Conservation (phyloP, 2,888 invertebrate genomes). For the Ophraella communa region DNA sequence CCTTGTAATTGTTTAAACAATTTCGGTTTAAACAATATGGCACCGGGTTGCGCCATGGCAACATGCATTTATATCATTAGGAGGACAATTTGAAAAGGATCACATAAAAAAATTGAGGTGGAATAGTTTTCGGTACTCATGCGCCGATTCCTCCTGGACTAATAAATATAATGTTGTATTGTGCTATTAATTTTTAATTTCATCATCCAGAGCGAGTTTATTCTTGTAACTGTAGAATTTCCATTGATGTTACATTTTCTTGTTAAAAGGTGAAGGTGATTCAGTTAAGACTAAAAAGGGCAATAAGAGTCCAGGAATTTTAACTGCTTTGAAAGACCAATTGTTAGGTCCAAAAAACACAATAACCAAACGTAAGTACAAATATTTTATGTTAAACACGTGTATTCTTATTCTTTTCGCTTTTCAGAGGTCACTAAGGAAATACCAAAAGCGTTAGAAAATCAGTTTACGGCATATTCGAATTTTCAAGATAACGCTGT, state of each 20-base stretch:
- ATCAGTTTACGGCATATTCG: neutral
- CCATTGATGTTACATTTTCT: neutral
- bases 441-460: neutral
- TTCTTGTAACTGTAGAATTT: too few relatives aligned
- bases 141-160: too few relatives aligned
- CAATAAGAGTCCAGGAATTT: neutral
- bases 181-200: too few relatives aligned
- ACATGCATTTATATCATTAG: too few relatives aligned
- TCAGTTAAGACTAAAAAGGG: neutral
- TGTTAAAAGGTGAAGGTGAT: neutral
- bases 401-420: neutral
- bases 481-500: neutral
- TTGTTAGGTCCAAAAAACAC: neutral
- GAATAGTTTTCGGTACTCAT: too few relatives aligned
- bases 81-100: too few relatives aligned
- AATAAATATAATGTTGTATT: too few relatives aligned
- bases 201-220: too few relatives aligned
- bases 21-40: too few relatives aligned
- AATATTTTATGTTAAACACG: neutral
- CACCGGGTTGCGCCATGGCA: too few relatives aligned
- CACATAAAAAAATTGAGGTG: too few relatives aligned
- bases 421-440: neutral
- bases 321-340: neutral
- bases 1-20: too few relatives aligned
- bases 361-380: neutral